Conservation (phyloP, 2,797 vertebrate genomes). For the Ataeniobius toweri region DNA sequence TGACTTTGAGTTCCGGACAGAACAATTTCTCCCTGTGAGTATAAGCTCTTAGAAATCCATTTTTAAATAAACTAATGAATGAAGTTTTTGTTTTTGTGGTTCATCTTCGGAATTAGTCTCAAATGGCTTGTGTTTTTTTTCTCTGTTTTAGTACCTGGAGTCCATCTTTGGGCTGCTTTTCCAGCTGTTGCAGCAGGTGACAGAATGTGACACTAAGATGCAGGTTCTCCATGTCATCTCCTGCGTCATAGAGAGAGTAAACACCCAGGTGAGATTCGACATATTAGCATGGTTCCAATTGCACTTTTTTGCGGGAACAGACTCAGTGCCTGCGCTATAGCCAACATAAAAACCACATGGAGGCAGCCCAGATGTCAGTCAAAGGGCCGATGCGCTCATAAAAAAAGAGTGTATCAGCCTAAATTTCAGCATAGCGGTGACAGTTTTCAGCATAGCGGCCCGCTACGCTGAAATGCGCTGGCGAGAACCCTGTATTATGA, state of each 20-base stretch:
- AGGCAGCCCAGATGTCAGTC: too few relatives aligned
- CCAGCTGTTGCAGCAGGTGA: slow-evolving; percentile 94
- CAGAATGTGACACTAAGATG: slow-evolving; percentile 97
- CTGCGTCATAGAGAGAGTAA: slow-evolving; percentile 96
- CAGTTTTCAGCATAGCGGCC: too few relatives aligned
- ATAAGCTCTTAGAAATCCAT: neutral
- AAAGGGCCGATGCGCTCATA: too few relatives aligned
- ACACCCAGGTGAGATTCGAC: slow-evolving; percentile 86
- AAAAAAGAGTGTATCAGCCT: too few relatives aligned
- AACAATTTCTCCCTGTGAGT: slow-evolving; percentile 95
- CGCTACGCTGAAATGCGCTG: too few relatives aligned
- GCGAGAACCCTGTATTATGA: neutral
- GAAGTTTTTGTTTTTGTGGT: neutral
- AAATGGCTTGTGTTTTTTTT: neutral
- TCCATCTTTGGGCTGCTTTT: slow-evolving; percentile 93
- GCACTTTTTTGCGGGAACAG: neutral
- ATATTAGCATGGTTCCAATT: neutral
- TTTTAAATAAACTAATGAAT: neutral
- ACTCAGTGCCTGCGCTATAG: too few relatives aligned
- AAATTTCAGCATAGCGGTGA: too few relatives aligned
- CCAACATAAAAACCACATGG: too few relatives aligned
- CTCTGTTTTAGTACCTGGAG: slow-evolving; percentile 87
- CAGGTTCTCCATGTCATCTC: slow-evolving; percentile 96
- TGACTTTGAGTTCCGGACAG: slow-evolving; percentile 97
- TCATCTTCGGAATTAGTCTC: neutral